Conservation (phyloP, 1,140 invertebrate species). For the Eupeodes corollae region DNA sequence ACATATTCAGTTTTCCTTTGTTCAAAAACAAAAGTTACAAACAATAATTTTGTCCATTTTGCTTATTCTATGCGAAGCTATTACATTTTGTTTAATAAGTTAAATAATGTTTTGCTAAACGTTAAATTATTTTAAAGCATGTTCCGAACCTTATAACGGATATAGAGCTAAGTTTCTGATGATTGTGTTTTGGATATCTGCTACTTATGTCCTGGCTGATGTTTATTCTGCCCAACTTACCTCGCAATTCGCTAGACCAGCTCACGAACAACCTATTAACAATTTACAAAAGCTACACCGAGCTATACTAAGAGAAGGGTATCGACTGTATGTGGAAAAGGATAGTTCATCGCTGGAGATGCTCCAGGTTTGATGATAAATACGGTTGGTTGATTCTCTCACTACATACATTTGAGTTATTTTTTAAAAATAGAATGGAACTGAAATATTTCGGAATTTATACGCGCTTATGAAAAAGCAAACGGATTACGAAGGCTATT, state of each 20-base stretch:
- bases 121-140: conserved; percentile 14
- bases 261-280: conserved; percentile 49
- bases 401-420: too few species aligned
- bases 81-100: background rate
- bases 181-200: conserved; percentile 50
- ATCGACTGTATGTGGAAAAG: conserved; percentile 52
- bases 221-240: conserved; percentile 62
- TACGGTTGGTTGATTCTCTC: background rate
- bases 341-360: conserved; percentile 55
- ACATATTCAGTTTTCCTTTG: too few species aligned
- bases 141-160: conserved; percentile 41
- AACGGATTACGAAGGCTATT: conserved; percentile 24
- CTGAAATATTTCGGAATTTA: conserved; percentile 53
- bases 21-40: too few species aligned
- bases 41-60: background rate
- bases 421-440: conserved; percentile 46
- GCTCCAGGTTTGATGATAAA: conserved; percentile 42
- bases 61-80: background rate
- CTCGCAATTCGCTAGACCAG: conserved; percentile 53
- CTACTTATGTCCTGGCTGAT: conserved; percentile 59
- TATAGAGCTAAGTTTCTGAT: conserved; percentile 49
- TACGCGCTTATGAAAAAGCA: conserved; percentile 51
- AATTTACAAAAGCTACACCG: conserved; percentile 47
- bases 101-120: background rate
- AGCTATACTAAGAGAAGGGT: conserved; percentile 48